Evolutionary conservation across 2,797 vertebrate genomes (phyloP).

Genomic region (Limosa lapponica): DNA sequence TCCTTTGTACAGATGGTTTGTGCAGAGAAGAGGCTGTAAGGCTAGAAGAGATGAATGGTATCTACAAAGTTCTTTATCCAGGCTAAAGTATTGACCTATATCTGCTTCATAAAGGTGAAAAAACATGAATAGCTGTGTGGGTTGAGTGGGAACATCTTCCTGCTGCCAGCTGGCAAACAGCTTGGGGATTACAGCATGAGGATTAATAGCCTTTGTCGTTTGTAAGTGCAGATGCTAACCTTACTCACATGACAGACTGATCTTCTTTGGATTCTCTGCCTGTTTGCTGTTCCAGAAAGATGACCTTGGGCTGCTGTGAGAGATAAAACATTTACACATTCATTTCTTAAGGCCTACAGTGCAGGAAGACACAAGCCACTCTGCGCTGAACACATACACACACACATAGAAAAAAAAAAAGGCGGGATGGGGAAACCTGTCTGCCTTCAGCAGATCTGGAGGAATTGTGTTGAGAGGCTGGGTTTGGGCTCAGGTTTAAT

Average conservation of each 20-base stretch:
- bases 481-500: neutral
- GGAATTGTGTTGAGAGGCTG: neutral
- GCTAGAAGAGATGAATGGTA: slow-evolving; percentile 31
- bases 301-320: slow-evolving; percentile 67
- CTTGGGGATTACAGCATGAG: slow-evolving; percentile 69
- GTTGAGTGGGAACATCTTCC: slow-evolving; percentile 56
- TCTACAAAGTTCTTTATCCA: slow-evolving; percentile 11
- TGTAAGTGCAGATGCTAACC: slow-evolving; percentile 70
- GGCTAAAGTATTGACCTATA: slow-evolving; percentile 52
- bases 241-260: slow-evolving; percentile 69
- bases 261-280: slow-evolving; percentile 67
- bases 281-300: slow-evolving; percentile 69
- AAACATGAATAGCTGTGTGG: slow-evolving; percentile 53
- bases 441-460: neutral
- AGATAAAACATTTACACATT: slow-evolving; percentile 66
- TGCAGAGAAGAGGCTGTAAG: neutral
- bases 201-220: slow-evolving; percentile 74
- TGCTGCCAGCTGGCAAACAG: slow-evolving; percentile 70
- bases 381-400: neutral
- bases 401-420: too few species aligned
- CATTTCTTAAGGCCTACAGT: slow-evolving; percentile 32
- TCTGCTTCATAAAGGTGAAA: slow-evolving; percentile 67
- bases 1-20: neutral
- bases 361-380: neutral
- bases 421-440: too few species aligned